Evolutionary conservation across 2,113 vertebrate genomes (phyloP), one percentile per base, ranked within the genome.

Genomic region (Natator depressus): DNA sequence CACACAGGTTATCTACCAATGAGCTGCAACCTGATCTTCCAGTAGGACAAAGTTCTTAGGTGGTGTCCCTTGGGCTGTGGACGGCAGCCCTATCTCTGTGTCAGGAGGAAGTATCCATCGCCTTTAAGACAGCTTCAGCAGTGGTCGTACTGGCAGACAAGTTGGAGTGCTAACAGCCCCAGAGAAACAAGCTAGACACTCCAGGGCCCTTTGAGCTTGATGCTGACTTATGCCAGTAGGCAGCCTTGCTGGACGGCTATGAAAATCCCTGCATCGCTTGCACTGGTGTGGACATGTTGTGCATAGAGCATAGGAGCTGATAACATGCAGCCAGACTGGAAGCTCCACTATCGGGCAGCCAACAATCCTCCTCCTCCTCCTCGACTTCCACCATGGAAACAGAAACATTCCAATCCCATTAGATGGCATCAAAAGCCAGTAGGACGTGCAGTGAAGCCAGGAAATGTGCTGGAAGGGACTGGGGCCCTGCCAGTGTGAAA

Each of bases 401-500:
- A 81, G 81, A 1, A 16, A 93, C 13, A 47, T 2, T 19, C 72
- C 31, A 29, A 87, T 35, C 16, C 57, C 81, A 91, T 20, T n/a
- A 62, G 80, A 55, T 79, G 50, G 7, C 14, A 4, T 54, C 49
- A 85, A 54, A 62, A 85, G n/a, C 42, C 25, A 17, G 5, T 5
- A 8, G 2, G 2, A 22, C 47, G 8, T 3, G 14, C 35, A 62
- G 29, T 27, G 29, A 31, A 62, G 81, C 8, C 27, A 76, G 54
- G 35, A 53, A 87, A 69, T 1, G 17, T 0, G 4, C 19, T 76
- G 76, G 75, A 53, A 76, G 5, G 51, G 19, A 35, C 0, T 5
- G 10, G 20, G 8, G 20, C 5, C 72, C 59, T 29, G 54, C 38
- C 0, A 19, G 10, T 6, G 79, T 24, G 31, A n/a, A 0, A 14